A percentile compares a stretch with the other conserved stretches of the same genome.
phyloP scores from a whole-genome alignment of 2,113 vertebrate genomes.

The Bufo bufo region DNA sequence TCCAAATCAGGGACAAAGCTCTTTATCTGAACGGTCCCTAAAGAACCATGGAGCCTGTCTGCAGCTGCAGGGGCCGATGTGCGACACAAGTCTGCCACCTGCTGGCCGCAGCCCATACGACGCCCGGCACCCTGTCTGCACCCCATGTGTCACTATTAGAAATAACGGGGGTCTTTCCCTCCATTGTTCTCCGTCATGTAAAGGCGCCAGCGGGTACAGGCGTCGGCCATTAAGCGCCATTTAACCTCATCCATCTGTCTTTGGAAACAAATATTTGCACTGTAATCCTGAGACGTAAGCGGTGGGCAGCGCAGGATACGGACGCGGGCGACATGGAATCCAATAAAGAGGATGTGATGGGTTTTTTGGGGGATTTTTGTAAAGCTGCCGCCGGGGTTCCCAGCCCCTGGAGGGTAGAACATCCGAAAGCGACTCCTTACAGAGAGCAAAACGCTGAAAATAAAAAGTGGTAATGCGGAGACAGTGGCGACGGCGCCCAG shows the following conservation, averaged over 20 bases:
- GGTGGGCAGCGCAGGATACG: background rate
- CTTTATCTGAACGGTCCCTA: background rate
- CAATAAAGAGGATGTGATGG: background rate
- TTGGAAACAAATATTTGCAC: background rate
- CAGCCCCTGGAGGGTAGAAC: background rate
- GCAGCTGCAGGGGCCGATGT: background rate
- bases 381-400: background rate
- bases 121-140: background rate
- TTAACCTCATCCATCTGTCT: background rate
- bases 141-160: slow-evolving; percentile 12
- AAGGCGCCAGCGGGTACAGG: background rate
- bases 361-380: background rate
- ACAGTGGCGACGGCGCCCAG: slow-evolving; percentile 14
- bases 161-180: background rate
- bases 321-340: background rate
- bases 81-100: slow-evolving; percentile 35
- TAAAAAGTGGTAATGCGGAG: slow-evolving; percentile 22
- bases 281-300: background rate
- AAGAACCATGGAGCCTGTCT: background rate
- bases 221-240: background rate
- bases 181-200: background rate
- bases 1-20: slow-evolving; percentile 23
- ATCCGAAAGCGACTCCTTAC: background rate
- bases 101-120: background rate
- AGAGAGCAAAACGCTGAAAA: slow-evolving; percentile 14